Evolutionary conservation across 2,888 invertebrate species (phyloP).

Genomic region (Drosophila trichaetosa): DNA sequence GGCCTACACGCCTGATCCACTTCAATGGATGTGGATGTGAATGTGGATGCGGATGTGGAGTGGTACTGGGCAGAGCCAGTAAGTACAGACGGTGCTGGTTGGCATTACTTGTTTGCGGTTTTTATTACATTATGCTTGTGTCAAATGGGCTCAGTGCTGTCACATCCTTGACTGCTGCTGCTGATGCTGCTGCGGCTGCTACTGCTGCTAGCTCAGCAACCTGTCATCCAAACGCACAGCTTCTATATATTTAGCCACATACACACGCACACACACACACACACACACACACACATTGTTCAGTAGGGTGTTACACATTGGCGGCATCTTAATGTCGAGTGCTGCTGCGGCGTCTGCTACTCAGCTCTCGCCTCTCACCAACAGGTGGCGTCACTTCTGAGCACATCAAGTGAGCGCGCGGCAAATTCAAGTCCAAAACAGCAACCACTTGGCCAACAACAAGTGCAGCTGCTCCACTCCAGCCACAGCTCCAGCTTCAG

Average conservation of each 20-base stretch:
- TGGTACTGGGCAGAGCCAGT: background rate
- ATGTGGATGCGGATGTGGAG: background rate
- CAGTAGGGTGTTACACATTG: conserved; percentile 67
- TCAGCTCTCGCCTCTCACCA: background rate
- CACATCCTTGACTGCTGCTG: conserved; percentile 69
- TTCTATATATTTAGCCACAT: background rate
- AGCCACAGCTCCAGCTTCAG: conserved; percentile 2
- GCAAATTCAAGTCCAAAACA: conserved; percentile 27
- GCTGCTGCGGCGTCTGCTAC: conserved; percentile 13
- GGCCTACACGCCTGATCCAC: conserved; percentile 33
- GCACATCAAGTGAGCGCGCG: background rate
- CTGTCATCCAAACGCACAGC: conserved; percentile 47
- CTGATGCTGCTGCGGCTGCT: conserved; percentile 36
- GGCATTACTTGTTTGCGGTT: conserved; percentile 76
- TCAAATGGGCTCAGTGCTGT: conserved; percentile 77
- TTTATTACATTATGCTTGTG: conserved; percentile 77
- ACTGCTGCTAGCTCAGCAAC: conserved; percentile 67
- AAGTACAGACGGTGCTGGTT: conserved; percentile 4
- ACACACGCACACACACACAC: background rate
- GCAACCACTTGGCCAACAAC: conserved; percentile 35
- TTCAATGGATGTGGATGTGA: conserved; percentile 13
- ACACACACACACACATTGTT: background rate
- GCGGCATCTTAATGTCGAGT: conserved; percentile 50
- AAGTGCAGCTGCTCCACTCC: conserved; percentile 5
- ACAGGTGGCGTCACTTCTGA: conserved; percentile 42